These are phyloP conservation scores for Channa maculata DNA, from an alignment of 2,113 vertebrate species.

Conservation along the genomic window DNA sequence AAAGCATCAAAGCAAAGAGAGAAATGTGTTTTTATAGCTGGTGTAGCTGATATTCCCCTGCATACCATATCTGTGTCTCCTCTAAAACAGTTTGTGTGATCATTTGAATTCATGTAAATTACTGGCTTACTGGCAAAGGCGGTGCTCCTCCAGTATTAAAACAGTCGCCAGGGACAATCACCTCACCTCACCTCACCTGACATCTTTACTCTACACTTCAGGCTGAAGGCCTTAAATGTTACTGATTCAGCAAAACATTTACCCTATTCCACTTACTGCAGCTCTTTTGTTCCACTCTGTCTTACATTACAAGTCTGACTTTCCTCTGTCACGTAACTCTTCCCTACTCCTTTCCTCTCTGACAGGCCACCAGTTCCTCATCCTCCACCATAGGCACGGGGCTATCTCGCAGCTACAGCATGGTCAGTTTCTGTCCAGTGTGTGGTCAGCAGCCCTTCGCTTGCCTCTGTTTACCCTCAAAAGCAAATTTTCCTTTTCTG, in stretches of 20 bases:
- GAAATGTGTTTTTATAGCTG: background rate
- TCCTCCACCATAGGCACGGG: constrained; percentile 79
- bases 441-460: constrained; percentile 32
- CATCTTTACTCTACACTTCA: constrained; percentile 12
- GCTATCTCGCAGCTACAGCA: constrained; percentile 89
- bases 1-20: constrained; percentile 9
- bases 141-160: background rate
- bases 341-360: constrained; percentile 42
- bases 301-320: constrained; percentile 20
- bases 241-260: constrained; percentile 39
- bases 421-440: constrained; percentile 85
- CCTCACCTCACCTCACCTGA: constrained; percentile 32
- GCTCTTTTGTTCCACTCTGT: constrained; percentile 74
- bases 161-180: background rate
- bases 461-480: constrained; percentile 42
- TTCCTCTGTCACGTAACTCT: constrained; percentile 50
- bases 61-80: background rate
- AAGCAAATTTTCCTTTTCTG: constrained; percentile 32
- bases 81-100: background rate
- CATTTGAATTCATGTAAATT: constrained; percentile 45
- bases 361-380: constrained; percentile 75
- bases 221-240: constrained; percentile 17
- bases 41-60: background rate
- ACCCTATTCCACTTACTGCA: constrained; percentile 65
- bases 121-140: background rate